Evolutionary conservation across 2,797 vertebrate genomes (phyloP).

Genomic region (Myotis myotis): DNA sequence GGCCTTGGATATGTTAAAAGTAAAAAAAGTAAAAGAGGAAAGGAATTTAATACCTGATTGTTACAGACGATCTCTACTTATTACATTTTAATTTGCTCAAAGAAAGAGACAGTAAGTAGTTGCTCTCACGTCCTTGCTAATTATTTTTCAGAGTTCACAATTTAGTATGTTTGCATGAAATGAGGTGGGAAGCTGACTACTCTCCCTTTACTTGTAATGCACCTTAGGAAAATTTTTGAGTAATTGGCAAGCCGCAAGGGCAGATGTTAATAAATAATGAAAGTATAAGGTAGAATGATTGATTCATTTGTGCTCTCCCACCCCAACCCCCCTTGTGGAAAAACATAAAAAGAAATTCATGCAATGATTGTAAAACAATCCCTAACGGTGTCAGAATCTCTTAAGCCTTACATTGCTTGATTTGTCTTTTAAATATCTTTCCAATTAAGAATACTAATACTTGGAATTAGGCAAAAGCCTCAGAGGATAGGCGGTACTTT

Average conservation of each 20-base stretch:
- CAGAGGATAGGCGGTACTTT: not conserved
- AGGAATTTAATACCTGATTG: fast-evolving
- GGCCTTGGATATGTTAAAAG: not conserved
- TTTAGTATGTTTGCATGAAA: conserved; percentile 69
- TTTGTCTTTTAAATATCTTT: conserved; percentile 61
- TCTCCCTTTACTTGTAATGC: conserved; percentile 62
- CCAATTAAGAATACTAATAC: conserved; percentile 31
- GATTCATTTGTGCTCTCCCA: conserved; percentile 49
- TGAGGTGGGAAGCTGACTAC: conserved; percentile 40
- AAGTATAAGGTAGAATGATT: not conserved
- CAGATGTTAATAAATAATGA: conserved; percentile 58
- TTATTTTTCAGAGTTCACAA: conserved; percentile 56
- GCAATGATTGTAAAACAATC: conserved; percentile 29
- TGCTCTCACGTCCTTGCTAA: conserved; percentile 30
- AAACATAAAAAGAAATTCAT: not conserved
- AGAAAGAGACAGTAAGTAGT: conserved; percentile 57
- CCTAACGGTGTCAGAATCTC: not conserved
- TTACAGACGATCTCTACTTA: conserved; percentile 15
- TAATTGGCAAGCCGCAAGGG: not conserved
- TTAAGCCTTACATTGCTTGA: conserved; percentile 14
- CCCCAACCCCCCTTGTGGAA: not conserved
- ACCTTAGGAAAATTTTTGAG: conserved; percentile 49
- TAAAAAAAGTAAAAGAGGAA: not conserved
- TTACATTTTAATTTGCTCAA: conserved; percentile 68
- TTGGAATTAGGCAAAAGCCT: conserved; percentile 52